phyloP scores from a whole-genome alignment of 1,140 invertebrate species.

The Capitella teleta region DNA sequence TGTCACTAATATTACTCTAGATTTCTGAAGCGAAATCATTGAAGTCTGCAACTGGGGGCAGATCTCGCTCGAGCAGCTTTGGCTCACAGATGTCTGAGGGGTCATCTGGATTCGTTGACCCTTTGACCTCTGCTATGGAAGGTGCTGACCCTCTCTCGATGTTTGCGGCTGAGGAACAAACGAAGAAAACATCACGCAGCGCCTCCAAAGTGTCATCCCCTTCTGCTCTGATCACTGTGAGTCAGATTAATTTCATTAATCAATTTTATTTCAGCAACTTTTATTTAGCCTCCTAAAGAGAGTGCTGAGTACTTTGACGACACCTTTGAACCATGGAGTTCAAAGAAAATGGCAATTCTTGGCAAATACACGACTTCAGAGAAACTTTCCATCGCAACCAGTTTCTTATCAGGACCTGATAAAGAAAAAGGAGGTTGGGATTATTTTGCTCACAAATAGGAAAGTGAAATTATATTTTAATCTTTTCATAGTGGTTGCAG shows the following conservation, averaged over 20 bases:
- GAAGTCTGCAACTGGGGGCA: no score
- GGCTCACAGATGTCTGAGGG: no score
- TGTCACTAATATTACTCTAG: no score
- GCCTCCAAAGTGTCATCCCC: constrained; percentile 1
- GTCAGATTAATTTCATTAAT: not conserved
- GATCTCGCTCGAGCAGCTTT: no score
- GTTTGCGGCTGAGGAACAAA: constrained; percentile 47
- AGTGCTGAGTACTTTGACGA: constrained; percentile 29
- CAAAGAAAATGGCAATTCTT: constrained; percentile 60
- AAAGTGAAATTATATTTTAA: no score
- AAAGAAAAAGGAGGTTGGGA: constrained; percentile 71
- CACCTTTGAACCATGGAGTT: constrained; percentile 61
- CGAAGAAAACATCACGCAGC: not conserved
- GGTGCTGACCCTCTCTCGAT: constrained; percentile 62
- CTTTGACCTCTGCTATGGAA: constrained; percentile 52
- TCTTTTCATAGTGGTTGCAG: constrained; percentile 8
- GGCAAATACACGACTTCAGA: constrained; percentile 83
- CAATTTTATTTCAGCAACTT: no score
- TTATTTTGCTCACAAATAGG: no score
- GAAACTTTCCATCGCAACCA: constrained; percentile 77
- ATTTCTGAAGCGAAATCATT: no score
- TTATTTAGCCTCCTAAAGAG: not conserved
- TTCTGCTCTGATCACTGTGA: not conserved
- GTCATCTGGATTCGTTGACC: no score
- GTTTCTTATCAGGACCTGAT: constrained; percentile 60